Conservation (phyloP, 2,888 invertebrate species). For the Eupsilia transversa region DNA sequence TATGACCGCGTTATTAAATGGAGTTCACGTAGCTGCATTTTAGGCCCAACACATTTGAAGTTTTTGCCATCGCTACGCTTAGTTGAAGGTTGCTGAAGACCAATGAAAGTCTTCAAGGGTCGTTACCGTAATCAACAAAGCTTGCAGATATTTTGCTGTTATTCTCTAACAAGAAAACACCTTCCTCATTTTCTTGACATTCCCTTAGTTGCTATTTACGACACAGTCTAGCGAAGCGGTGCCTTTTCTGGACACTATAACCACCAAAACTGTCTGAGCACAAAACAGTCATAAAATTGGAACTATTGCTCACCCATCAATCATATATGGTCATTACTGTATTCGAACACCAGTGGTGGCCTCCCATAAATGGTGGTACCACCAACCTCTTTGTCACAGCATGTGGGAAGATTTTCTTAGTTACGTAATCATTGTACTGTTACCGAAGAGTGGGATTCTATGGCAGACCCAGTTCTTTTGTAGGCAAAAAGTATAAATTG, state of each 20-base stretch:
- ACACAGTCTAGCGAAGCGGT: background rate
- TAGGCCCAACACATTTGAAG: too few species aligned
- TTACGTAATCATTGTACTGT: conserved; percentile 62
- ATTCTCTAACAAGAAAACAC: background rate
- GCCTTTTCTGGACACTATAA: conserved; percentile 9
- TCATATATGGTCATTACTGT: conserved; percentile 64
- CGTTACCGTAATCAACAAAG: background rate
- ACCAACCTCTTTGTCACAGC: conserved; percentile 46
- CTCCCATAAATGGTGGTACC: conserved; percentile 44
- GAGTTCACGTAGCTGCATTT: too few species aligned
- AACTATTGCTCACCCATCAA: conserved; percentile 47
- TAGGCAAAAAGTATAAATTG: conserved; percentile 61
- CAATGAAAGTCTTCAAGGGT: too few species aligned
- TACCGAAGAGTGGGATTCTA: conserved; percentile 56
- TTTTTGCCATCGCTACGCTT: too few species aligned
- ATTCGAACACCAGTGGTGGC: conserved; percentile 27
- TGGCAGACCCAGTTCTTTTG: conserved; percentile 61
- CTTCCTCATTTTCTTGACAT: background rate
- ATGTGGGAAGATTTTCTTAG: conserved; percentile 62
- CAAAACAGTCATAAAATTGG: conserved; percentile 46
- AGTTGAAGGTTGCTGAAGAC: too few species aligned
- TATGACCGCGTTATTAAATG: too few species aligned
- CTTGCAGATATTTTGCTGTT: conserved; percentile 1
- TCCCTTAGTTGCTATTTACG: conserved; percentile 9
- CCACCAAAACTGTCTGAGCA: conserved; percentile 15